Conservation (phyloP, 2,797 vertebrate genomes). For the Sebastes taczanowskii region DNA sequence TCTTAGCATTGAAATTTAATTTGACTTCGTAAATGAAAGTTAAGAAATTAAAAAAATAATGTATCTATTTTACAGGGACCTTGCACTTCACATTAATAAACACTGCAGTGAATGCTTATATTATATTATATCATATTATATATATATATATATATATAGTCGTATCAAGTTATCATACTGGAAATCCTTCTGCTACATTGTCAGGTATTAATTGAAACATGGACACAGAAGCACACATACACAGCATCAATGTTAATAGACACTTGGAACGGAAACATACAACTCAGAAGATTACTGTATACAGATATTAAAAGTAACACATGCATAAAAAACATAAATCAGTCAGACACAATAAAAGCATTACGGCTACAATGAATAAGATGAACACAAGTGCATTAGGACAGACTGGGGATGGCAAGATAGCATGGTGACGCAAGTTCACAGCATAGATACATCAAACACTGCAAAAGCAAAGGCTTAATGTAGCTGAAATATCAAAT, state of each 20-base stretch:
- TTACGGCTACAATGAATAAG: background rate
- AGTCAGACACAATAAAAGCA: background rate
- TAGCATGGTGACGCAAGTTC: background rate
- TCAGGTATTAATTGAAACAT: too few relatives aligned
- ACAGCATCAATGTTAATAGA: background rate
- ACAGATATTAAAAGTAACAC: background rate
- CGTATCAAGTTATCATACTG: too few relatives aligned
- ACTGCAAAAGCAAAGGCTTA: background rate
- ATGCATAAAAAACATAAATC: background rate
- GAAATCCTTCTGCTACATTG: too few relatives aligned
- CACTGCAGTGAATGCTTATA: too few relatives aligned
- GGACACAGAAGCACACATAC: too few relatives aligned
- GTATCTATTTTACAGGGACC: background rate
- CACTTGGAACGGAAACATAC: background rate
- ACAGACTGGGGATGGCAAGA: background rate
- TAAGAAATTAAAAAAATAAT: background rate
- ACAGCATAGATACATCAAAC: background rate
- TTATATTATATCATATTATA: too few relatives aligned
- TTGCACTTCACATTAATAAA: background rate
- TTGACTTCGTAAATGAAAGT: background rate
- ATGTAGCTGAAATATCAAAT: background rate
- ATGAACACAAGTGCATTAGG: background rate
- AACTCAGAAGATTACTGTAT: background rate
- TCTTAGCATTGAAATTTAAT: background rate
- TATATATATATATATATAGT: too few relatives aligned